Evolutionary conservation across 2,888 invertebrate species (phyloP).

Genomic region (Adelognathus sp.): DNA sequence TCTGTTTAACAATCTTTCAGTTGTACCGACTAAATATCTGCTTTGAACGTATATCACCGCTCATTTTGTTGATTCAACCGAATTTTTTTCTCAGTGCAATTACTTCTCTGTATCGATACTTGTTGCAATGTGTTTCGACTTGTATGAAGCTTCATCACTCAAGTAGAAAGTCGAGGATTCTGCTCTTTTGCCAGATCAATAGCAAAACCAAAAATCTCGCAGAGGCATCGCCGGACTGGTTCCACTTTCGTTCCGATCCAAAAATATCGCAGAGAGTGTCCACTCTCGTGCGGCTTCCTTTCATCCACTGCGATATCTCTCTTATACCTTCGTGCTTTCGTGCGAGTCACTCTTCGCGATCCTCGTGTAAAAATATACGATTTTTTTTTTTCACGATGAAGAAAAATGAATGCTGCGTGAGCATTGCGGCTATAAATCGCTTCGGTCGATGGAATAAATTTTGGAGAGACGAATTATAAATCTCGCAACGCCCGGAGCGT

Average conservation of each 20-base stretch:
- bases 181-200: slow-evolving; percentile 17
- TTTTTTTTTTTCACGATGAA: slow-evolving; percentile 48
- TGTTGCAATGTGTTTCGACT: slow-evolving; percentile 58
- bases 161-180: slow-evolving; percentile 61
- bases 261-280: slow-evolving; percentile 9
- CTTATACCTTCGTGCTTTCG: slow-evolving; percentile 10
- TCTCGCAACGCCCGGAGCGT: slow-evolving; percentile 45
- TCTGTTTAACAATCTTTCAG: too few species aligned
- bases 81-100: too few species aligned
- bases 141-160: slow-evolving; percentile 43
- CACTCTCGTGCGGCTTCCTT: slow-evolving; percentile 41
- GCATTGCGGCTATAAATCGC: slow-evolving; percentile 46
- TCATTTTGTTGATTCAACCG: too few species aligned
- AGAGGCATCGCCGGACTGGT: slow-evolving; percentile 23
- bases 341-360: slow-evolving; percentile 30
- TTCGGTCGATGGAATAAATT: slow-evolving; percentile 52
- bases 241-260: slow-evolving; percentile 43
- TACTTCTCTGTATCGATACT: slow-evolving; percentile 14
- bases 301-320: slow-evolving; percentile 43
- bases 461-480: slow-evolving; percentile 55
- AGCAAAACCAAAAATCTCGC: slow-evolving; percentile 4
- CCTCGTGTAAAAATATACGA: slow-evolving; percentile 24
- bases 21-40: too few species aligned
- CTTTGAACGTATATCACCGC: too few species aligned
- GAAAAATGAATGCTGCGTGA: slow-evolving; percentile 32